A percentile compares a stretch with the other conserved stretches of the same genome.
Conservation (phyloP, 1,140 invertebrate species). For the Trachymyrmex cornetzi region DNA sequence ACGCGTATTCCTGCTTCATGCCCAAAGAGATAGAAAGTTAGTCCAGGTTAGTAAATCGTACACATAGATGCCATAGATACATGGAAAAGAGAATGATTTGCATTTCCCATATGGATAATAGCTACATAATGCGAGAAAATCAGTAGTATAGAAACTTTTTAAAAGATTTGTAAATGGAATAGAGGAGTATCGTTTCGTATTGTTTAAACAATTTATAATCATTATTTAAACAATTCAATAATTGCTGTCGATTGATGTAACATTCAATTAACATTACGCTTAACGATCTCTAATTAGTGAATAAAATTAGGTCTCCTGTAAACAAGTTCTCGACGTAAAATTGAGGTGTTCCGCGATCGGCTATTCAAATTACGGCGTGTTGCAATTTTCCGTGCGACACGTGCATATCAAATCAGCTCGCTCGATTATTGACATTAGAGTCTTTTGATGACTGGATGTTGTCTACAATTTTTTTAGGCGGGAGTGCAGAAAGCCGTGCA, state of each 20-base stretch:
- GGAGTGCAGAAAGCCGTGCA: conserved; percentile 42
- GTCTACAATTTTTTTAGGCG: not conserved
- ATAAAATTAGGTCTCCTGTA: conserved; percentile 23
- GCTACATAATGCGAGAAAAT: conserved; percentile 57
- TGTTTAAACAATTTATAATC: not conserved
- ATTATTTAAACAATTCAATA: not conserved
- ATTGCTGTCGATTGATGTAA: not conserved
- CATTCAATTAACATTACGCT: not conserved
- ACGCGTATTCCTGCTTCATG: conserved; percentile 84
- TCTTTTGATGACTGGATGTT: not conserved
- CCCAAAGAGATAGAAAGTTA: conserved; percentile 82
- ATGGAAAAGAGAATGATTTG: conserved; percentile 73
- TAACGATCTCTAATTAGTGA: not conserved
- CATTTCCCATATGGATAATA: conserved; percentile 57
- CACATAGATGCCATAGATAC: conserved; percentile 70
- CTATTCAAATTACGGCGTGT: conserved; percentile 52
- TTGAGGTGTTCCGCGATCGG: conserved; percentile 20
- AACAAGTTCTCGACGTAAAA: not conserved
- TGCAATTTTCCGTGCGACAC: conserved; percentile 48
- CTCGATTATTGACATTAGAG: not conserved
- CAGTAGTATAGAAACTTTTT: conserved; percentile 28
- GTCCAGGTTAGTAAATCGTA: conserved; percentile 82
- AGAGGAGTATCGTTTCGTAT: not conserved
- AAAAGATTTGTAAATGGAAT: not conserved
- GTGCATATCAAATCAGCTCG: conserved; percentile 16